Base-by-base conservation (phyloP, 1,140 invertebrate genomes). In the Drosophila pseudoananassae region DNA sequence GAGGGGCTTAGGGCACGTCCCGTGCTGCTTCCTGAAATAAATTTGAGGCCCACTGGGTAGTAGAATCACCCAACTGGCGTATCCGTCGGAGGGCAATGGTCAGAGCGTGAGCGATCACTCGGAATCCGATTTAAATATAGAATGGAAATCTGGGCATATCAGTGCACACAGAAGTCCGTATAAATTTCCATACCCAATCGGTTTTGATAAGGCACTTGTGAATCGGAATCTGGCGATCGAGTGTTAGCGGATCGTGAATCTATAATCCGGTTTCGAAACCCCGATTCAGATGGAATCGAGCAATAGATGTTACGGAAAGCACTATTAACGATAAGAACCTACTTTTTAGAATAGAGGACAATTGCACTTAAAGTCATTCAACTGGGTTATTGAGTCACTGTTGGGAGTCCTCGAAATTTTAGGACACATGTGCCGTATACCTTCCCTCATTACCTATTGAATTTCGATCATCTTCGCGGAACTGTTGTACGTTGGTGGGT, bases 91-190 rank as follows among this genome's bases (percentile, higher is more conserved):
- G 61, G 54, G 57, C 49, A 66, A 58, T n/a, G 47, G 27, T 74
- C 64, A 66, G 40, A 14, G 40, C 45, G 40, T 66, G 55, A 36
- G 29, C n/a, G 49, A 9, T 46, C 52, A 27, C 31, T 57, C 17
- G 36, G 38, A 40, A 54, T 46, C 33, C 23, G 51, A 61, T 77
- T 83, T 79, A 68, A 85, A 73, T 78, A 65, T 61, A 82, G 69
- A 31, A 51, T 31, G 25, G n/a, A 70, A 79, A 63, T 74, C 59
- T 69, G 55, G 50, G n/a, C 61, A 29, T 53, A 50, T 76, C 68
- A 76, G 58, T 38, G 25, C 47, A 55, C 50, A 61, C 53, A 57
- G 8, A 46, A 56, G n/a, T 43, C 31, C 36, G 40, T 43, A 56
- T 69, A 69, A 9, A 31, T 69, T 55, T 54, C 45, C 51, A 69